Evolutionary conservation across 1,140 invertebrate genomes (phyloP).

Genomic region (Subanguina moxae): DNA sequence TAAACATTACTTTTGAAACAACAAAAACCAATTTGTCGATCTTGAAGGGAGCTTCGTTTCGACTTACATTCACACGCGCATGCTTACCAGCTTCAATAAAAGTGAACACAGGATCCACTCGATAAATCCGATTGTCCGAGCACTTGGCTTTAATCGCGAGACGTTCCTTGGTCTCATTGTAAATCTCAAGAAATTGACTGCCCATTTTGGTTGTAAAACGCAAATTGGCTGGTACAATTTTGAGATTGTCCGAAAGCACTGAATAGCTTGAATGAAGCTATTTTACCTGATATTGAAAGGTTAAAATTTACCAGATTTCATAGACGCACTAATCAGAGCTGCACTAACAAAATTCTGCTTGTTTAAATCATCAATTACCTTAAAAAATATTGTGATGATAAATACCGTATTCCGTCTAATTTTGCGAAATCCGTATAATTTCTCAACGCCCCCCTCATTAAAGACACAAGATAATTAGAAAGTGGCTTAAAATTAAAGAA

Average conservation of each 20-base stretch:
- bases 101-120: background rate
- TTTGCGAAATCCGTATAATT: too few relatives aligned
- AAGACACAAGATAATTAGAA: too few relatives aligned
- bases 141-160: background rate
- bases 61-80: background rate
- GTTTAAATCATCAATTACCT: too few relatives aligned
- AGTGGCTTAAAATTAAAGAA: too few relatives aligned
- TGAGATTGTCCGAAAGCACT: background rate
- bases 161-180: background rate
- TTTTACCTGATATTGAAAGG: too few relatives aligned
- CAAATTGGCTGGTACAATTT: background rate
- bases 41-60: background rate
- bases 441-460: too few relatives aligned
- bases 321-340: too few relatives aligned
- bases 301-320: too few relatives aligned
- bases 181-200: background rate
- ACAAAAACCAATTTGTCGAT: background rate
- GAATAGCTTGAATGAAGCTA: too few relatives aligned
- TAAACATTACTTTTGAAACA: background rate
- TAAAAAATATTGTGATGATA: too few relatives aligned
- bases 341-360: too few relatives aligned
- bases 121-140: background rate
- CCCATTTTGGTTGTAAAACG: background rate
- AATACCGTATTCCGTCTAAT: too few relatives aligned
- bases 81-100: background rate